phyloP scores from a whole-genome alignment of 2,113 vertebrate species.

The Cinclus cinclus region DNA sequence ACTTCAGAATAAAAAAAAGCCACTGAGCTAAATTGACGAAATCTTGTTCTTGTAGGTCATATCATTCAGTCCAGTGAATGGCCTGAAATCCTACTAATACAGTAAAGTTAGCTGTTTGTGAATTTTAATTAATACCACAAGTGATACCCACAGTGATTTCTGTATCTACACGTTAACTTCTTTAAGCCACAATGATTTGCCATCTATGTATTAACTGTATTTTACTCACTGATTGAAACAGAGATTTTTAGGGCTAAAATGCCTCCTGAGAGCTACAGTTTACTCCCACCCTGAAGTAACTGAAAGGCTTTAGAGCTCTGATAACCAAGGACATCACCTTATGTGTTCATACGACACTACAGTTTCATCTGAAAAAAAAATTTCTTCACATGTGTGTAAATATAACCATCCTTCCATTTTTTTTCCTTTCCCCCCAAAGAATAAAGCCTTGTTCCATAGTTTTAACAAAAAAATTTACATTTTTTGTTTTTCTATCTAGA shows the following conservation, averaged over 20 bases:
- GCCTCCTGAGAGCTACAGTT: background rate
- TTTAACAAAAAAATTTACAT: background rate
- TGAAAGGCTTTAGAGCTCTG: background rate
- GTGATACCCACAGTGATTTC: background rate
- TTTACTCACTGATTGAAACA: background rate
- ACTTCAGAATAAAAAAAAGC: background rate
- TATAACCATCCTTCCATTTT: accelerated
- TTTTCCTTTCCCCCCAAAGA: accelerated
- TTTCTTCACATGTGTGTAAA: background rate
- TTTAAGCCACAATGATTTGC: background rate
- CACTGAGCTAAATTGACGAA: background rate
- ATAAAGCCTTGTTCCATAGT: background rate
- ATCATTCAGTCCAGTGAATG: background rate
- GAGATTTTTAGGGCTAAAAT: background rate
- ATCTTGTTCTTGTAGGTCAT: background rate
- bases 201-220: background rate
- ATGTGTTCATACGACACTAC: background rate
- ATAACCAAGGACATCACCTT: background rate
- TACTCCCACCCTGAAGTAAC: background rate
- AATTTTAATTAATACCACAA: background rate
- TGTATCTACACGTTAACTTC: background rate
- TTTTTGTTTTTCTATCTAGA: background rate
- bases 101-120: background rate
- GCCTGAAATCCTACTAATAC: background rate
- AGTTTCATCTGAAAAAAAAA: background rate